These are phyloP conservation scores for Paramuricea clavata DNA, from an alignment of 92 coral and sea anemone genomes.

Conservation along the genomic window DNA sequence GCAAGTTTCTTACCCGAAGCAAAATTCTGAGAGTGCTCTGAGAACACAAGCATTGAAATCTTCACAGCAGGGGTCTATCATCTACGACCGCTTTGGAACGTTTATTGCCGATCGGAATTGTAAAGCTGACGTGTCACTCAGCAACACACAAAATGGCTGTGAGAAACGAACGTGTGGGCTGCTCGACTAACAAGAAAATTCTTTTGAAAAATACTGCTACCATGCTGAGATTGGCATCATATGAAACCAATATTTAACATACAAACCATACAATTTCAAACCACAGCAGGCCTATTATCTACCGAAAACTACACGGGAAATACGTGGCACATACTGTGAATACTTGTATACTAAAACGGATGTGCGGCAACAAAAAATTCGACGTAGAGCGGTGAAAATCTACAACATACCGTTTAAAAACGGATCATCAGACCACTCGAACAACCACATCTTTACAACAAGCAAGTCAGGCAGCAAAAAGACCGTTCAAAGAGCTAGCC, in stretches of 20 bases:
- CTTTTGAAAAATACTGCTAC: neutral
- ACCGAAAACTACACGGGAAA: neutral
- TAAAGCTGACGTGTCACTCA: neutral
- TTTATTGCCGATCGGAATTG: neutral
- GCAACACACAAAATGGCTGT: neutral
- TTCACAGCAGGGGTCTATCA: neutral
- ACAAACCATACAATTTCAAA: neutral
- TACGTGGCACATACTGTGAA: neutral
- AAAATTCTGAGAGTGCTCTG: neutral
- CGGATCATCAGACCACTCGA: neutral
- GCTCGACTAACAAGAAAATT: neutral
- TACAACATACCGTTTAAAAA: neutral
- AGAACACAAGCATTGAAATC: neutral
- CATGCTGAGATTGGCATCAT: neutral
- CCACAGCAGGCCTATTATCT: neutral
- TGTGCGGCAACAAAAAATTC: neutral
- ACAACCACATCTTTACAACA: neutral
- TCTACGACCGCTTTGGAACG: neutral
- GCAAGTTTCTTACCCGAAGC: neutral
- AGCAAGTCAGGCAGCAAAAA: neutral
- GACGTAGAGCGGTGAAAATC: neutral
- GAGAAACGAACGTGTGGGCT: neutral
- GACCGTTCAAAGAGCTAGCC: neutral
- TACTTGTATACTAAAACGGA: neutral
- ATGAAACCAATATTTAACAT: neutral